These are phyloP conservation scores for Pterocles burchelli DNA, from an alignment of 2,113 vertebrate species.

Conservation along the genomic window DNA sequence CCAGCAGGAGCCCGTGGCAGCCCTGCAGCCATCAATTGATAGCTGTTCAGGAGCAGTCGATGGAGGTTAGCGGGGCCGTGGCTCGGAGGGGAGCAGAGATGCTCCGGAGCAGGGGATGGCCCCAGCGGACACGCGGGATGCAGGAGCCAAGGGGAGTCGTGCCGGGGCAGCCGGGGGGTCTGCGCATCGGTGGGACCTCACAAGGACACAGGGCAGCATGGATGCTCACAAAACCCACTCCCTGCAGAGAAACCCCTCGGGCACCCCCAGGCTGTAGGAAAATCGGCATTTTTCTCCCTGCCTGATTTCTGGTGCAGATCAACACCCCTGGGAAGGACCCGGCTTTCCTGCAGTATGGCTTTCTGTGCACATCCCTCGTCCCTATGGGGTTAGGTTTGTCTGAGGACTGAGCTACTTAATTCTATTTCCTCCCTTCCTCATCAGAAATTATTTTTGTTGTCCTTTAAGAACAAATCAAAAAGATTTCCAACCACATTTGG, in stretches of 20 bases:
- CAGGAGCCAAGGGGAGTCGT: neutral
- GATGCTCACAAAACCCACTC: neutral
- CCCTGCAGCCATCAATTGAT: slow-evolving; percentile 17
- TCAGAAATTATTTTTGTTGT: neutral
- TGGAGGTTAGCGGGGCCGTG: neutral
- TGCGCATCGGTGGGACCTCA: neutral
- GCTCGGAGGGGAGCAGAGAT: neutral
- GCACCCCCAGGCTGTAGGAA: neutral
- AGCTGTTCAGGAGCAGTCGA: neutral
- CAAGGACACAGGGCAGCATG: neutral
- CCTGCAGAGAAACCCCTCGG: neutral
- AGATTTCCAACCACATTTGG: neutral
- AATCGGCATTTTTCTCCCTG: neutral
- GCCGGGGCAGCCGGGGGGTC: fast-evolving
- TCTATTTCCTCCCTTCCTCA: neutral
- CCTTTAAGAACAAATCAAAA: neutral
- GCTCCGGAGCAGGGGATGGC: fast-evolving
- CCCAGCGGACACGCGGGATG: fast-evolving
- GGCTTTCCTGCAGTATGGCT: neutral
- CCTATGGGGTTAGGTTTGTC: neutral
- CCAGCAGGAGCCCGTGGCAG: neutral
- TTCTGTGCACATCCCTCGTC: neutral
- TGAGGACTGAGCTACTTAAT: neutral
- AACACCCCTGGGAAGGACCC: neutral
- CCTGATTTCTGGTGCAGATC: neutral